Conservation (phyloP, 2,113 vertebrate species). For the Atrichornis clamosus region DNA sequence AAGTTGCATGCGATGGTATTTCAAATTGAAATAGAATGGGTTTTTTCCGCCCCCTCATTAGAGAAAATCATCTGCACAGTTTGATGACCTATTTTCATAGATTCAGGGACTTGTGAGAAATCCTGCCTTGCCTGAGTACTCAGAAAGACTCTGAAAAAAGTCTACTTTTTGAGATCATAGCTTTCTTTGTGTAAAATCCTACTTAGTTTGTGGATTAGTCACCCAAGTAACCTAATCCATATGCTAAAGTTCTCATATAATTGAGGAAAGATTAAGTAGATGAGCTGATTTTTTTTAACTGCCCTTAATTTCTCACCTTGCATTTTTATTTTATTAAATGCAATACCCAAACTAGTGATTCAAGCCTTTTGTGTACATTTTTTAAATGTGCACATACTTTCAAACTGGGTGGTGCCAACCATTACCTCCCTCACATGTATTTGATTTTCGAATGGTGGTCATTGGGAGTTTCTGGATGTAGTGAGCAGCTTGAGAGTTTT, state of each 20-base stretch:
- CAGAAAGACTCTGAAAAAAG: not conserved
- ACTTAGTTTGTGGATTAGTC: slow-evolving; percentile 22
- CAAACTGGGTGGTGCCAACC: not conserved
- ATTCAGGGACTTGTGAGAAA: not conserved
- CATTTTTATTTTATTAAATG: slow-evolving; percentile 17
- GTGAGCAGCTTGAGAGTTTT: not conserved
- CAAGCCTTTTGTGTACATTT: not conserved
- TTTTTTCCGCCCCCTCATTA: not conserved
- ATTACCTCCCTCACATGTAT: not conserved
- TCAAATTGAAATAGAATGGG: not conserved
- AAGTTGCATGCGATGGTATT: not conserved
- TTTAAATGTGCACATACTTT: not conserved
- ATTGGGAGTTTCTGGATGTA: not conserved
- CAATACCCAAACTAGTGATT: not conserved
- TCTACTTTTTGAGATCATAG: not conserved
- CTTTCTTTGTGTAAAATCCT: slow-evolving; percentile 39
- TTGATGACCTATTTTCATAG: slow-evolving; percentile 26
- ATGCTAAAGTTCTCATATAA: not conserved
- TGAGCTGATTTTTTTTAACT: not conserved
- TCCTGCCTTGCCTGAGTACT: not conserved
- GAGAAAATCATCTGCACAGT: not conserved
- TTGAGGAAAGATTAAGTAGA: slow-evolving; percentile 25
- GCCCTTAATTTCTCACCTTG: not conserved
- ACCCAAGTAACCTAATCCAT: slow-evolving; percentile 27
- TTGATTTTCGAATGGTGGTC: not conserved